These are phyloP conservation scores for Drosophila koepferae DNA, from an alignment of 2,888 invertebrate species.

Conservation along the genomic window DNA sequence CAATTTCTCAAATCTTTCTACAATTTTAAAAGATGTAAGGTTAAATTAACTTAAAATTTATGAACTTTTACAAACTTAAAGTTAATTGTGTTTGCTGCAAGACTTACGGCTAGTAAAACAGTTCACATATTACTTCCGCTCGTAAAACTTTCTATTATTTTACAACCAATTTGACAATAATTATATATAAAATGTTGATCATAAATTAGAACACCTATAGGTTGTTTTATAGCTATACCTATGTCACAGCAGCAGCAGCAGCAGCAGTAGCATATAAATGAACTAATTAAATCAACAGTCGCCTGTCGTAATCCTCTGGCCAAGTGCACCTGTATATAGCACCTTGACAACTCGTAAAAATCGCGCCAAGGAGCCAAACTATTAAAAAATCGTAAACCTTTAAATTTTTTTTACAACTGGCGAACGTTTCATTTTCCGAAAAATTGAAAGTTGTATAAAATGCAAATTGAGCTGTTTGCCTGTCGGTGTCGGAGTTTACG, in stretches of 20 bases:
- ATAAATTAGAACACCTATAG: constrained; percentile 53
- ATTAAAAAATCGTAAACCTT: constrained; percentile 70
- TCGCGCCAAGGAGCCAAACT: constrained; percentile 59
- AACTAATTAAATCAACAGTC: constrained; percentile 68
- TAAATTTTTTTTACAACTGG: constrained; percentile 64
- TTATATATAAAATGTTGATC: constrained; percentile 44
- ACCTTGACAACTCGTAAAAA: constrained; percentile 59
- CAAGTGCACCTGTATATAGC: constrained; percentile 15
- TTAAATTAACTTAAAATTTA: background rate
- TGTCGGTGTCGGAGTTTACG: constrained; percentile 54
- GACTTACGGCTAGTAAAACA: constrained; percentile 21
- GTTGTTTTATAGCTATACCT: constrained; percentile 22
- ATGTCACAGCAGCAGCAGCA: background rate
- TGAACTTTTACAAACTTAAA: background rate
- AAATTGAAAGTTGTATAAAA: constrained; percentile 68
- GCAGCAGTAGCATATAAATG: constrained; percentile 56
- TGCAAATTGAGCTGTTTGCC: constrained; percentile 78
- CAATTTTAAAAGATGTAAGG: background rate
- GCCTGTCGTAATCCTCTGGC: constrained; percentile 22
- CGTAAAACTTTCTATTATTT: constrained; percentile 42
- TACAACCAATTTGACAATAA: constrained; percentile 51
- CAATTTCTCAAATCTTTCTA: no score
- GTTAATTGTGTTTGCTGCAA: background rate
- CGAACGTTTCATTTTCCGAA: constrained; percentile 40
- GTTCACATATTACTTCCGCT: constrained; percentile 59